Evolutionary conservation across 2,113 vertebrate genomes (phyloP).

Genomic region (Pogonocichla stellata): DNA sequence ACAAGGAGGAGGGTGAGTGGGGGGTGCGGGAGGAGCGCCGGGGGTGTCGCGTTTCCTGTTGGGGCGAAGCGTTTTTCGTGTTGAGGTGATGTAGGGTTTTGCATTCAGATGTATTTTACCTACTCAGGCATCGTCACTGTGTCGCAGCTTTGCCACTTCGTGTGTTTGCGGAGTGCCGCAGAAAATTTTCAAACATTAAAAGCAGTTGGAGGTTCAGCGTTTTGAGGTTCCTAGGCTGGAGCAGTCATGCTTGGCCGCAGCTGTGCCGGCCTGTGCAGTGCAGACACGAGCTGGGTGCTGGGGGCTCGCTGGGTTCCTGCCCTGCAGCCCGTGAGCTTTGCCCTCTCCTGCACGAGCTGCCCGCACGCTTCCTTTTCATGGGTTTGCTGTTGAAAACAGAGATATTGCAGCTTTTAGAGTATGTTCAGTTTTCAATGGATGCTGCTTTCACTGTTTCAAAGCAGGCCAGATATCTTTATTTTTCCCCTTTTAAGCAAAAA

Average conservation of each 20-base stretch:
- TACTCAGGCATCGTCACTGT: accelerated
- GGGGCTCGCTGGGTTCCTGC: accelerated
- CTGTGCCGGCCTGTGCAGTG: accelerated
- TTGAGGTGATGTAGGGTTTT: accelerated
- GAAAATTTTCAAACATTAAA: accelerated
- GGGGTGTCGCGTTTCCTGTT: accelerated
- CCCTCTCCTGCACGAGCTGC: not conserved
- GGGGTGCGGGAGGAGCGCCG: not conserved
- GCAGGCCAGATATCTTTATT: not conserved
- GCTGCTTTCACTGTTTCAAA: not conserved
- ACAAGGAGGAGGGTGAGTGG: slow-evolving; percentile 86
- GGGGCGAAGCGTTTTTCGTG: accelerated
- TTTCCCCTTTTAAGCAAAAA: not conserved
- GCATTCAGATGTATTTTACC: accelerated
- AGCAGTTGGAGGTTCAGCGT: accelerated
- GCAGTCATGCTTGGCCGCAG: accelerated
- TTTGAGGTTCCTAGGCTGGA: not conserved
- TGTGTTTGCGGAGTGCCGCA: accelerated
- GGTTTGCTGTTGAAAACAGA: not conserved
- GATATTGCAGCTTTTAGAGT: not conserved
- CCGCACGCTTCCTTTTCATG: accelerated
- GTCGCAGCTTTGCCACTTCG: accelerated
- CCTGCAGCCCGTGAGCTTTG: accelerated
- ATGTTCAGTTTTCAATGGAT: not conserved
- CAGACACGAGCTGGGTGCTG: accelerated